Conservation (phyloP, 2,888 invertebrate species). For the Mythimna vitellina region DNA sequence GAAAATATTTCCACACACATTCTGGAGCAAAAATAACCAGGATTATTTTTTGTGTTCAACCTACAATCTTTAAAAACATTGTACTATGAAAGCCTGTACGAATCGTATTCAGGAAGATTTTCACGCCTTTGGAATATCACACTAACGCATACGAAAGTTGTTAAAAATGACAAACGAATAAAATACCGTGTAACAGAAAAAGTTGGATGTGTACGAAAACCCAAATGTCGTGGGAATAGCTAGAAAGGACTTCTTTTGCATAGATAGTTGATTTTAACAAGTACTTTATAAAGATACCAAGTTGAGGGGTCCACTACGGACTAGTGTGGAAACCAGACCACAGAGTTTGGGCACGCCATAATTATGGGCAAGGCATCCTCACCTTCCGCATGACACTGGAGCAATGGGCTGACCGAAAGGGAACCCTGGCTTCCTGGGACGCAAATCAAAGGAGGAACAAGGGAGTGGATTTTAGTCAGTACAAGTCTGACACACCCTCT, state of each 20-base stretch:
- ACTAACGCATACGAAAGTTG: conserved; percentile 67
- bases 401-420: no score
- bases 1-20: neutral
- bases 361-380: no score
- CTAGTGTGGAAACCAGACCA: no score
- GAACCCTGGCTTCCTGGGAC: no score
- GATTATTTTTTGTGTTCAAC: neutral
- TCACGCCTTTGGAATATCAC: conserved; percentile 39
- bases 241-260: conserved; percentile 14
- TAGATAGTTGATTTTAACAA: neutral
- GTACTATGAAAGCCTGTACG: conserved; percentile 32
- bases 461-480: no score
- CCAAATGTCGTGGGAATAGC: conserved; percentile 64
- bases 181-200: conserved; percentile 73
- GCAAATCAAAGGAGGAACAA: no score
- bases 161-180: conserved; percentile 71
- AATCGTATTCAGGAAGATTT: conserved; percentile 43
- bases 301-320: no score
- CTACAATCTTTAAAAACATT: conserved; percentile 27
- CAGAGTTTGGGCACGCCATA: no score
- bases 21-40: neutral
- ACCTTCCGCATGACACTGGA: no score
- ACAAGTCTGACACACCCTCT: no score
- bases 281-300: no score
- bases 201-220: conserved; percentile 69